phyloP scores from a whole-genome alignment of 2,888 invertebrate genomes.

The Carcina quercana region DNA sequence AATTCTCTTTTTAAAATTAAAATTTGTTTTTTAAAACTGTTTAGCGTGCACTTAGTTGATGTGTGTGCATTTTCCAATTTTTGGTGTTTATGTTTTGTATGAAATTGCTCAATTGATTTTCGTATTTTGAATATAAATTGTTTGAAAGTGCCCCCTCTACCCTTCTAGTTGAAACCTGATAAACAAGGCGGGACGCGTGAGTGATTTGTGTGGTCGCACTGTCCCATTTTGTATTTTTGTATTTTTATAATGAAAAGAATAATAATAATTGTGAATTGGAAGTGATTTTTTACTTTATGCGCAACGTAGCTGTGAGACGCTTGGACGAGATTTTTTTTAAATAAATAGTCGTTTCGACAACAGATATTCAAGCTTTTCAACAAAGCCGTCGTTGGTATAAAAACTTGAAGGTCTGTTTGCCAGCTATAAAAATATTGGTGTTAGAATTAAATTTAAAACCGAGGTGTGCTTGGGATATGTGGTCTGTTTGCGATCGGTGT shows the following conservation, averaged over 20 bases:
- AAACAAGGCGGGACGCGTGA: conserved; percentile 47
- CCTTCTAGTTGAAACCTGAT: conserved; percentile 37
- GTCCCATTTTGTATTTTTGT: conserved; percentile 75
- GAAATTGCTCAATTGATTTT: conserved; percentile 70
- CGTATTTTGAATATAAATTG: conserved; percentile 44
- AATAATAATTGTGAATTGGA: conserved; percentile 60
- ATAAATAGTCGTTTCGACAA: conserved; percentile 19
- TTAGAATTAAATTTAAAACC: conserved; percentile 46
- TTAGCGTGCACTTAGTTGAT: conserved; percentile 21
- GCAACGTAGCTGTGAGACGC: conserved; percentile 46
- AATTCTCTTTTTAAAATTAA: conserved; percentile 14
- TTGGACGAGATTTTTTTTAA: conserved; percentile 29
- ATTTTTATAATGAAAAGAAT: conserved; percentile 71
- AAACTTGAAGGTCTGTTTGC: conserved; percentile 37
- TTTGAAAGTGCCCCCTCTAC: conserved; percentile 55
- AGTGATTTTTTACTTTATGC: conserved; percentile 64
- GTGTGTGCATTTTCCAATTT: conserved; percentile 43
- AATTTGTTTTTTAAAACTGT: conserved; percentile 17
- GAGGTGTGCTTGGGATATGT: conserved; percentile 68
- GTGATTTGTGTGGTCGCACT: conserved; percentile 58
- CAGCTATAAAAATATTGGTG: conserved; percentile 50
- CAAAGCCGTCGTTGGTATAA: too few species aligned
- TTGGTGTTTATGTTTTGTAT: conserved; percentile 45
- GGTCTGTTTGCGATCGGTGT: conserved; percentile 51
- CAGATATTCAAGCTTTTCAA: conserved; percentile 32